Conservation (phyloP, 2,888 invertebrate species). For the Pammene fasciana region DNA sequence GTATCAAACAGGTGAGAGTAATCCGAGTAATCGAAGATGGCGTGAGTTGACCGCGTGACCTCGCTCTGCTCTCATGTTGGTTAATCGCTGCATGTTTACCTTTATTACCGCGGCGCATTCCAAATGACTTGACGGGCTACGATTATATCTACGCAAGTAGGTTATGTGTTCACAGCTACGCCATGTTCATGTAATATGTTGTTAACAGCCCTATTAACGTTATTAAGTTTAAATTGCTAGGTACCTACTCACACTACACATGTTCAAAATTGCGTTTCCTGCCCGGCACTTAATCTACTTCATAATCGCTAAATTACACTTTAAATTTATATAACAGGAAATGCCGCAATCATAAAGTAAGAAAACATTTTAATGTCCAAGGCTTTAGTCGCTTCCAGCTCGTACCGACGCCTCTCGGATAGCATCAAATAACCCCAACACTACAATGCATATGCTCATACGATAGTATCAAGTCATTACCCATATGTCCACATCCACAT, state of each 20-base stretch:
- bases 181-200: constrained; percentile 9
- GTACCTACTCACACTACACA: background rate
- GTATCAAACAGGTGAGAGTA: background rate
- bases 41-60: background rate
- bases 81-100: constrained; percentile 1
- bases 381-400: constrained; percentile 20
- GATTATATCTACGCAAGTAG: constrained; percentile 11
- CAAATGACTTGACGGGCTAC: background rate
- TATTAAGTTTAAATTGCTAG: constrained; percentile 17
- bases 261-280: constrained; percentile 19
- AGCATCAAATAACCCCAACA: background rate
- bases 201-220: constrained; percentile 10
- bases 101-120: background rate
- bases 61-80: constrained; percentile 1
- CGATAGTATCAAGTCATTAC: too few species aligned
- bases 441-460: too few species aligned
- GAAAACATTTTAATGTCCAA: constrained; percentile 27
- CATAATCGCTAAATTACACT: constrained; percentile 29
- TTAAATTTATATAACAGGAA: constrained; percentile 28
- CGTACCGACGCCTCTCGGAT: constrained; percentile 5
- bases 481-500: too few species aligned
- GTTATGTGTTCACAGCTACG: background rate
- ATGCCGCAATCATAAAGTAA: constrained; percentile 28
- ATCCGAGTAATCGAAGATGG: background rate
- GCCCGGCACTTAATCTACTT: constrained; percentile 17